phyloP scores from a whole-genome alignment of 2,888 invertebrate genomes.

The Rhodophaea formosa region DNA sequence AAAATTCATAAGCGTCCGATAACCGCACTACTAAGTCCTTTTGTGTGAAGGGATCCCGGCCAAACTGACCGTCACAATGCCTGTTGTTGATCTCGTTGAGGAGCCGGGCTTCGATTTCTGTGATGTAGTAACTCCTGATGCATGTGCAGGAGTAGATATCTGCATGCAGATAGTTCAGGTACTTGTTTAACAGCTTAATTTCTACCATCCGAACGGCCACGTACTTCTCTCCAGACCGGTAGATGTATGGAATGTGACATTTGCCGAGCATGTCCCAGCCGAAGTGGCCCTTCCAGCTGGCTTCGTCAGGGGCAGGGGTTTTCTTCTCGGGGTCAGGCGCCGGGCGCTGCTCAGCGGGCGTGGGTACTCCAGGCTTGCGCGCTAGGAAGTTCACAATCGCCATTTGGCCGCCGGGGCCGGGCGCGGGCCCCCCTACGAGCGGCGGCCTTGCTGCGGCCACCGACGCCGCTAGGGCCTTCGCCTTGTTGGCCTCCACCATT shows the following conservation, averaged over 20 bases:
- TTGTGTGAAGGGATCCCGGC: conserved; percentile 91
- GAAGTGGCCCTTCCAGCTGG: conserved; percentile 90
- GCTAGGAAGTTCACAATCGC: conserved; percentile 84
- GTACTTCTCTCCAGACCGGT: conserved; percentile 90
- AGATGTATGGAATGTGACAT: conserved; percentile 93
- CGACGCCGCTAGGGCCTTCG: conserved; percentile 76
- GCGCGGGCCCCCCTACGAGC: conserved; percentile 58
- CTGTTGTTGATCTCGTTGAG: conserved; percentile 95
- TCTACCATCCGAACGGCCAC: conserved; percentile 98
- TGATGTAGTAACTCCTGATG: conserved; percentile 95
- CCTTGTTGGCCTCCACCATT: conserved; percentile 91
- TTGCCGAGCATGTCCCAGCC: conserved; percentile 95
- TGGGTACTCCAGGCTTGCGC: conserved; percentile 62
- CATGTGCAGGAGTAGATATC: conserved; percentile 95
- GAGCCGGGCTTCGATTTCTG: conserved; percentile 92
- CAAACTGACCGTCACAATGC: conserved; percentile 95
- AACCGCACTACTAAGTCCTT: conserved; percentile 95
- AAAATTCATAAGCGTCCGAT: conserved; percentile 93
- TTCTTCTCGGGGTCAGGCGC: conserved; percentile 63
- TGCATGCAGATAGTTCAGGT: conserved; percentile 92
- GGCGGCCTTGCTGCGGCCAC: conserved; percentile 76
- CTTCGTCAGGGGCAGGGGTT: conserved; percentile 83
- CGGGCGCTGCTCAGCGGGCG: conserved; percentile 50
- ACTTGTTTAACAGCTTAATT: conserved; percentile 92
- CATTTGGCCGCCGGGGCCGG: conserved; percentile 70